A percentile compares a stretch with the other conserved stretches of the same genome.
Conservation (phyloP, 2,888 invertebrate genomes). For the Lamellibrachia satsuma region DNA sequence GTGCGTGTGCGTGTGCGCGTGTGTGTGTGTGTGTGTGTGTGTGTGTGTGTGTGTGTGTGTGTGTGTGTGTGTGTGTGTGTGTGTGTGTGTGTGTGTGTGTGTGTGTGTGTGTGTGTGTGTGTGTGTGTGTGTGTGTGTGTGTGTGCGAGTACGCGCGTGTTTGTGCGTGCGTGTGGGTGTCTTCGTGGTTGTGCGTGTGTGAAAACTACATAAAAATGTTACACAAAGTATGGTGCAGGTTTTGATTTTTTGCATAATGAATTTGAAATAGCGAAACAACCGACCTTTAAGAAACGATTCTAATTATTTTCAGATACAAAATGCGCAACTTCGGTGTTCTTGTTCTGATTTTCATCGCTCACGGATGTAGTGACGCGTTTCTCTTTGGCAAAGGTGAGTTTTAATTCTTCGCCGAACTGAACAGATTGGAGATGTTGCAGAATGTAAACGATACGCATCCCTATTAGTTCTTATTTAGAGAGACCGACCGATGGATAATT, state of each 20-base stretch:
- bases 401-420: background rate
- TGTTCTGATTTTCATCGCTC: background rate
- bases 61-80: background rate
- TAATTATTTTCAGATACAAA: background rate
- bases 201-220: no score
- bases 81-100: background rate
- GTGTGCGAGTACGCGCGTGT: background rate
- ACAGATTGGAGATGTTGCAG: background rate
- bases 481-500: no score
- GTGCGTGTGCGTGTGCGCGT: no score
- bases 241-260: no score
- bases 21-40: no score
- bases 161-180: background rate
- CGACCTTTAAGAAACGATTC: background rate
- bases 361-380: background rate
- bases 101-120: slow-evolving; percentile 14
- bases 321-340: background rate
- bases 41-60: background rate
- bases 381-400: background rate
- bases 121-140: background rate
- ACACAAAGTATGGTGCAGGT: no score
- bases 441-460: no score
- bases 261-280: no score
- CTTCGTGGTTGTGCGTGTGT: background rate
- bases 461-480: background rate